A percentile compares a stretch with the other conserved stretches of the same genome.
Evolutionary conservation across 2,888 invertebrate species (phyloP).

Genomic region (Idaea dimidiata): DNA sequence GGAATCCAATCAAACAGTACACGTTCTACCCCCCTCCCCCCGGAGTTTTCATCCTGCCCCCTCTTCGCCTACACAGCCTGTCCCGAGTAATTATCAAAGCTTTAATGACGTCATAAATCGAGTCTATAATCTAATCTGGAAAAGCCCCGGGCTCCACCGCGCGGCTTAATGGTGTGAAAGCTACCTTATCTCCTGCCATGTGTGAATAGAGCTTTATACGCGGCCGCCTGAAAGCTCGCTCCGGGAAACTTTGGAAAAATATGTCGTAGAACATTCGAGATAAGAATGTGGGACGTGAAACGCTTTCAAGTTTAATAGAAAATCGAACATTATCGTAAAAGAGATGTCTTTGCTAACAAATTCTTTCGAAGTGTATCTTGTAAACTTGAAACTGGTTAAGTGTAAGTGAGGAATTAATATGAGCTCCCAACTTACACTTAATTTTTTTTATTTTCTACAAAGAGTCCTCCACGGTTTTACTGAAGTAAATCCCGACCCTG

Average conservation of each 20-base stretch:
- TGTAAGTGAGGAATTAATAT: constrained; percentile 24
- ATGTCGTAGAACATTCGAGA: constrained; percentile 79
- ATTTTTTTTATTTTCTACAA: constrained; percentile 5
- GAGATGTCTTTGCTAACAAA: constrained; percentile 79
- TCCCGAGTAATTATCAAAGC: constrained; percentile 82
- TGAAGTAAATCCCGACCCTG: no score
- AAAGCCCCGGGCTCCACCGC: constrained; percentile 80
- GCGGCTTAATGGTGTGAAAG: constrained; percentile 81
- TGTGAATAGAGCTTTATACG: constrained; percentile 81
- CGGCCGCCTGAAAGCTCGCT: constrained; percentile 77
- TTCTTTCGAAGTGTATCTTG: constrained; percentile 67
- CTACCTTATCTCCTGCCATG: constrained; percentile 81
- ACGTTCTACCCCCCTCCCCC: constrained; percentile 54
- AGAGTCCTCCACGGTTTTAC: neutral
- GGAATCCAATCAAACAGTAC: constrained; percentile 82
- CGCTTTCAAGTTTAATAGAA: constrained; percentile 81
- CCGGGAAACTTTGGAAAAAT: constrained; percentile 81
- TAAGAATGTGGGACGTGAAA: constrained; percentile 79
- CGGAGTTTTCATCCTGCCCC: constrained; percentile 48
- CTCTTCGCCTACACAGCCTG: constrained; percentile 77
- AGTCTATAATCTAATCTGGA: constrained; percentile 82
- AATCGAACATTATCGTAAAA: constrained; percentile 81
- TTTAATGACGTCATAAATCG: constrained; percentile 82
- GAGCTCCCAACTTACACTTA: constrained; percentile 19
- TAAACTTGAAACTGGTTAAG: constrained; percentile 43